Base-by-base conservation (phyloP, 53 echinoderm and acorn worm genomes). In the Holothuria leucospilota region DNA sequence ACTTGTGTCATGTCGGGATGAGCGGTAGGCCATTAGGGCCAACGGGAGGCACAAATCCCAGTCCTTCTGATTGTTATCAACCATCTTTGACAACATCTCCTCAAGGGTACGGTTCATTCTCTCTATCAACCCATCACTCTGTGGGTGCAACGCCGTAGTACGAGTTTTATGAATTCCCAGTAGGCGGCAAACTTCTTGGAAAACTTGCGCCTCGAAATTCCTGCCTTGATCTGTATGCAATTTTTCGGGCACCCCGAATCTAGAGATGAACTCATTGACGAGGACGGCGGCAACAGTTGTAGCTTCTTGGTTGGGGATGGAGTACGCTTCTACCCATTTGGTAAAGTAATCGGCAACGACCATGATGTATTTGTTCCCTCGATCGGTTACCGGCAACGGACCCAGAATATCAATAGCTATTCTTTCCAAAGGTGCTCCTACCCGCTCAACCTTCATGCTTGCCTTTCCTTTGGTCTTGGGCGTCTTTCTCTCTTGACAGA, bases 181-280 rank as follows among this genome's bases (percentile, higher is more conserved):
- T 2, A 90, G 67, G 21, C 51, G 26, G 66, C 90, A 90, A 14
- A 90, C 34, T 16, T 85, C 51, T 51, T 73, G 56, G 34, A 90
- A 90, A 0, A 90, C 27, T 23, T 51, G 51, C 21, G 78, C 39
- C 68, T 68, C 89, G 27, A 90, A 90, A 51, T 90, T 90, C 13
- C 85, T 39, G 34, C 90, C 85, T 77, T 90, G 90, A 39, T 85
- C 90, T 15, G 85, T 74, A 40, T 90, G 90, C 18, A 90, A 27
- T 12, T 34, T 51, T 2, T 63, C 28, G 6, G 90, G 85, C 0
- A 85, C 68, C 2, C 85, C 90, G 59, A 85, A 90, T 14, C 85
- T 39, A 67, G 62, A 52, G 39, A 85, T 56, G n/a, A n/a, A n/a
- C n/a, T n/a, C n/a, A n/a, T 49, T 59, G 12, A 84, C 89, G 4